Evolutionary conservation across 2,113 vertebrate genomes (phyloP), one percentile per base, ranked within the genome.

Genomic region (Ardeotis arabs): DNA sequence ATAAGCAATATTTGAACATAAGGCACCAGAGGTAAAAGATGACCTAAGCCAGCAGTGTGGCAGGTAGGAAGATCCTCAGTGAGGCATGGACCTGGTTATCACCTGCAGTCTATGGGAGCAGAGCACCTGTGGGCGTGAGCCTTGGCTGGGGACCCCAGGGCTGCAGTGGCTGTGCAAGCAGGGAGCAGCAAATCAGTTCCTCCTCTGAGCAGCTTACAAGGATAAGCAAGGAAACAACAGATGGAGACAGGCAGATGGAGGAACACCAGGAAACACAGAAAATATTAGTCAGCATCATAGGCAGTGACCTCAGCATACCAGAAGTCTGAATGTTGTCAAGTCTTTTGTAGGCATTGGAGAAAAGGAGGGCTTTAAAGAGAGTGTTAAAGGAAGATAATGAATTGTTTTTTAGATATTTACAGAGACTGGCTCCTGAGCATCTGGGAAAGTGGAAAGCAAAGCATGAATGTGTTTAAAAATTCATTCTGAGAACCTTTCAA

Each of bases 271-370:
- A 97, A 96, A 96, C 95, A 96, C 78, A 85, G 92, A 95, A 96
- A 96, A 90, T 86, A 95, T 97, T 97, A 96, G 94, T 96, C 96
- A 97, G 95, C 96, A 95, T 96, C 91, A 67, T 44, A 96, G 84
- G 85, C 87, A 91, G 59, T 96, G 95, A 92, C 93, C 95, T 96
- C 95, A 92, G 79, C 93, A 49, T 93, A 88, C 45, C 95, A 95
- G 67, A 90, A 89, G 55, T 87, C 81, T 94, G 73, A 94, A 75
- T 70, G 75, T 83, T 95, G 82, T 93, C 95, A 87, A 84, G 77
- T 49, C 62, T 95, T 82, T 72, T 76, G 84, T 91, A 84, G 87
- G 70, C 89, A 84, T 53, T 79, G 72, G 47, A 55, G 58, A 91
- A 96, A 50, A 55, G 28, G 41, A 87, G 31, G 55, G 59, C 67